These are phyloP conservation scores for Plutella xylostella DNA, from an alignment of 2,888 invertebrate species.

Conservation along the genomic window DNA sequence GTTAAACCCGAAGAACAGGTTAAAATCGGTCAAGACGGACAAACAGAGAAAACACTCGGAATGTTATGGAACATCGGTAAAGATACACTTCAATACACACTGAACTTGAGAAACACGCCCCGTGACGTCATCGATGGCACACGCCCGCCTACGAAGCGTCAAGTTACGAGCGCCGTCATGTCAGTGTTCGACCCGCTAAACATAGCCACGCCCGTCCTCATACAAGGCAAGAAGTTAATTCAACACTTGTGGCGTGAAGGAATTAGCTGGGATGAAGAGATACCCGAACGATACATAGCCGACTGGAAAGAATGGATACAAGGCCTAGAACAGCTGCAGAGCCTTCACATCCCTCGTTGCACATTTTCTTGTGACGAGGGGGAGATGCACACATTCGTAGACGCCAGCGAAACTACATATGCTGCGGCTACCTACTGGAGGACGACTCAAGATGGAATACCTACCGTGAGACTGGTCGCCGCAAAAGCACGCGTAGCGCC, in stretches of 20 bases:
- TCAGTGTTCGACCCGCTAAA: conserved; percentile 18
- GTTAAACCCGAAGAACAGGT: background rate
- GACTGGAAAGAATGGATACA: background rate
- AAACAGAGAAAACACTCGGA: conserved; percentile 14
- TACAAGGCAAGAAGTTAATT: conserved; percentile 14
- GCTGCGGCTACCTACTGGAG: conserved; percentile 1
- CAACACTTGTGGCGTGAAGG: conserved; percentile 13
- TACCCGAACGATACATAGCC: background rate
- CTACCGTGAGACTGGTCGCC: too few species aligned
- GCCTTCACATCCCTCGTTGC: background rate
- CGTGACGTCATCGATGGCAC: conserved; percentile 3
- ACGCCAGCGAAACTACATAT: background rate
- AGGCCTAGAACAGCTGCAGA: background rate
- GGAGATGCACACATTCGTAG: conserved; percentile 2
- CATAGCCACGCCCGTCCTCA: conserved; percentile 12
- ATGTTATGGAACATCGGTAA: conserved; percentile 10
- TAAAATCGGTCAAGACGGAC: background rate
- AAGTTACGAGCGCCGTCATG: conserved; percentile 8
- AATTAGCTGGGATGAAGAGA: conserved; percentile 11
- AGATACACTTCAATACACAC: conserved; percentile 10
- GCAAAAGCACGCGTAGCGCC: too few species aligned
- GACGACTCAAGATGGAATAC: too few species aligned
- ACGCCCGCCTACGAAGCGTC: conserved; percentile 14
- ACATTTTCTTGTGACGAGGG: too few species aligned
- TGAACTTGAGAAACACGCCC: conserved; percentile 7